Base-by-base conservation (phyloP, 2,888 invertebrate genomes). In the Oscheius sp. region DNA sequence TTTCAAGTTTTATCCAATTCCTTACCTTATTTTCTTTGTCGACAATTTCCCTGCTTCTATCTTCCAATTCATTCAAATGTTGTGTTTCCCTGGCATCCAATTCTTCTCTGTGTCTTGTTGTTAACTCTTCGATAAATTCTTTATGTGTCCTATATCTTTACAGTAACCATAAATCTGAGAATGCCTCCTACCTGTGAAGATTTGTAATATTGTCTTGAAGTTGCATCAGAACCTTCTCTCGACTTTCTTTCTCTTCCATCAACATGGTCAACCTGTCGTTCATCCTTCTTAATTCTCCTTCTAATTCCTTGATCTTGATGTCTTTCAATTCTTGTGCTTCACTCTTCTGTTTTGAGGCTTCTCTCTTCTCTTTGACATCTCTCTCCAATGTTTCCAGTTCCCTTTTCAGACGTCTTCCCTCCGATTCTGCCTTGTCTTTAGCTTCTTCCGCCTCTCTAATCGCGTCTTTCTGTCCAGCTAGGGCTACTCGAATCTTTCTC, bases 121-220 rank as follows among this genome's bases (percentile, higher is more conserved):
- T 79, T 45, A 82, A 46, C 27, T 82, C 80, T 56, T 83, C 83
- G 53, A 83, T 79, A 69, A 82, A 83, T n/a, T 77, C 69, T 18
- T 82, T 80, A 63, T 83, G 83, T 25, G 75, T 72, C 18, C 80
- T 80, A 59, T 5, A 72, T 46, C 23, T 13, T 7, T 45, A 23
- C 16, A 49, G 18, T 21, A 21, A n/a, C n/a, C n/a, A n/a, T n/a
- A n/a, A n/a, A n/a, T n/a, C n/a, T n/a, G 25, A 9, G n/a, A 18
- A 25, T 9, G 21, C 1, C 3, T 16, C 29, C 7, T 13, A 76
- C 72, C 76, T 70, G 58, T 79, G 78, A 0, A 75, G 74, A 12
- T 75, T 77, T 12, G 77, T 70, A 13, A 81, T 27, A 3, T 72
- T 74, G n/a, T 77, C 74, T 63, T 79, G 80, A 12, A 75, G 61